phyloP scores from a whole-genome alignment of 2,888 invertebrate genomes.

The Agonum fuliginosum region DNA sequence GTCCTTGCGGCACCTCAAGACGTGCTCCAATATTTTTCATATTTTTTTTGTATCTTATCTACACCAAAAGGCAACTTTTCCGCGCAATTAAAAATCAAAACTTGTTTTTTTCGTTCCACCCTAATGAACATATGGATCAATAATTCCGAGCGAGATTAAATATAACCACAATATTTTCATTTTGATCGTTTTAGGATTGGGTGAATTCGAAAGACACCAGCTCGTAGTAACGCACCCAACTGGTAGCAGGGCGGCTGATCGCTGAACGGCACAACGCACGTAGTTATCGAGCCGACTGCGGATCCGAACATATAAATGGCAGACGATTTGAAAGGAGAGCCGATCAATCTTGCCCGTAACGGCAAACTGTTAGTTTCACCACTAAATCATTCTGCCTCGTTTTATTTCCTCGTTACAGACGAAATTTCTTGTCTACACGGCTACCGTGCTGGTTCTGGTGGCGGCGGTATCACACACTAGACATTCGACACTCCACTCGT shows the following conservation, averaged over 20 bases:
- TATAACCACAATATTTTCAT: not conserved
- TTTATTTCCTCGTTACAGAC: slow-evolving; percentile 60
- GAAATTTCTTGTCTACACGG: slow-evolving; percentile 60
- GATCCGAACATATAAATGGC: slow-evolving; percentile 60
- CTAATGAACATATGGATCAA: too few relatives aligned
- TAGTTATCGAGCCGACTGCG: slow-evolving; percentile 59
- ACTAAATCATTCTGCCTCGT: slow-evolving; percentile 60
- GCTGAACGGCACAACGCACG: slow-evolving; percentile 25
- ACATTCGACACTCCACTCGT: not conserved
- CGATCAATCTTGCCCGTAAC: slow-evolving; percentile 58
- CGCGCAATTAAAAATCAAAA: too few relatives aligned
- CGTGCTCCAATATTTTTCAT: too few relatives aligned
- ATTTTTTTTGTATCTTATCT: too few relatives aligned
- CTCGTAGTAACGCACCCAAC: slow-evolving; percentile 3
- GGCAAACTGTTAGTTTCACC: slow-evolving; percentile 60
- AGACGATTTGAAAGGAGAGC: slow-evolving; percentile 60
- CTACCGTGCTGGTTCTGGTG: too few relatives aligned
- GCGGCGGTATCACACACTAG: slow-evolving; percentile 42
- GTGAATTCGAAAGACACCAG: not conserved
- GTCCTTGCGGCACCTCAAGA: too few relatives aligned
- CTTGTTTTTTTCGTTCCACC: too few relatives aligned
- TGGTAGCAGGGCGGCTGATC: not conserved
- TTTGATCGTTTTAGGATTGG: not conserved
- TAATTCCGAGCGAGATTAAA: too few relatives aligned
- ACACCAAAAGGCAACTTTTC: too few relatives aligned